Evolutionary conservation across 1,140 invertebrate species (phyloP).

Genomic region (Trichonephila inaurata): DNA sequence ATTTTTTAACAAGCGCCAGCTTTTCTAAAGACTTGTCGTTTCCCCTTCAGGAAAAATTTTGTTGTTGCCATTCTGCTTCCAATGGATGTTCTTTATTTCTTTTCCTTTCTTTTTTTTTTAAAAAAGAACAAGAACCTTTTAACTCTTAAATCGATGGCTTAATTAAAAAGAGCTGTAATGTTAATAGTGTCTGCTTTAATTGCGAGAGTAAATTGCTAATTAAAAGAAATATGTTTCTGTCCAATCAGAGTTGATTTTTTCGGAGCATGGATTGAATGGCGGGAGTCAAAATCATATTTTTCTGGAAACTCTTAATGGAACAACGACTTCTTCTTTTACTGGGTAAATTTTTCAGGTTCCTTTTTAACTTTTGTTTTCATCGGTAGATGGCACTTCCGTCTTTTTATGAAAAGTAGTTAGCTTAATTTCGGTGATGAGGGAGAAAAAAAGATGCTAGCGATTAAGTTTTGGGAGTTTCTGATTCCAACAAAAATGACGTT

Average conservation of each 20-base stretch:
- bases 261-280: not conserved
- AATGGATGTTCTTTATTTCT: no score
- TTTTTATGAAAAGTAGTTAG: no score
- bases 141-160: not conserved
- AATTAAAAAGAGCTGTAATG: not conserved
- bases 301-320: not conserved
- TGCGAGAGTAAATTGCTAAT: not conserved
- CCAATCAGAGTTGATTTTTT: not conserved
- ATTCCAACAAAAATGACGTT: no score
- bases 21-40: not conserved
- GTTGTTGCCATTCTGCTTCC: not conserved
- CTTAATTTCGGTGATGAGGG: no score
- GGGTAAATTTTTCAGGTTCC: no score
- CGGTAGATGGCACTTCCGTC: no score
- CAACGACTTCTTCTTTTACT: no score
- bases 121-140: not conserved
- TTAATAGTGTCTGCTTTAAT: conserved; percentile 12
- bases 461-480: no score
- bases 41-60: not conserved
- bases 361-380: no score
- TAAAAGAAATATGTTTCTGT: not conserved
- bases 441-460: no score
- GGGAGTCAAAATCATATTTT: not conserved
- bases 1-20: not conserved
- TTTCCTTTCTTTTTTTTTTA: not conserved